phyloP scores from a whole-genome alignment of 2,888 invertebrate species.

The Glaucopsyche alexis region DNA sequence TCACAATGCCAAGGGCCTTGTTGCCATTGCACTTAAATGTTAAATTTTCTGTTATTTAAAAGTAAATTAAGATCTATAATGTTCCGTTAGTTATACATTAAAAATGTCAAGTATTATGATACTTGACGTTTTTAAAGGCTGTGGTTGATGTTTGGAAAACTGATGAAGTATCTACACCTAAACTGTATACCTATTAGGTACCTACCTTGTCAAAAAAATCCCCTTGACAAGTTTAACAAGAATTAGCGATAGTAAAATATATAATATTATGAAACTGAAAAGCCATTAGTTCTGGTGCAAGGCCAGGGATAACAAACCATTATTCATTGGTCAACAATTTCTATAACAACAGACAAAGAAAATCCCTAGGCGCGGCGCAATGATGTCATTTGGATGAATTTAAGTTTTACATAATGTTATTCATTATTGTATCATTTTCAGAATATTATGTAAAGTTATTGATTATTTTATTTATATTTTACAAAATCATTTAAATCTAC shows the following conservation, averaged over 20 bases:
- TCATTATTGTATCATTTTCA: not conserved
- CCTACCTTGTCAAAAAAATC: too few species aligned
- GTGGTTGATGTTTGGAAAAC: too few species aligned
- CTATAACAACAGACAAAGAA: slow-evolving; percentile 5
- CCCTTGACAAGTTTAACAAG: too few species aligned
- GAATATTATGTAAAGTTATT: not conserved
- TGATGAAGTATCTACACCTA: too few species aligned
- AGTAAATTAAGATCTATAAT: not conserved
- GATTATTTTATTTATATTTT: not conserved
- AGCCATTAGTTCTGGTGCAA: not conserved
- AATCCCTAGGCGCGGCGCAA: slow-evolving; percentile 14
- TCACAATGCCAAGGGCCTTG: slow-evolving; percentile 11
- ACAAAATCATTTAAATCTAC: not conserved
- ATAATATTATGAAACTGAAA: not conserved
- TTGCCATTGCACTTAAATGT: not conserved
- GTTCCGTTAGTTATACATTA: too few species aligned
- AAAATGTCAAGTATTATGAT: too few species aligned
- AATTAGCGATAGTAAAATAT: too few species aligned
- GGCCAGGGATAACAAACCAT: not conserved
- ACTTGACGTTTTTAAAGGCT: not conserved
- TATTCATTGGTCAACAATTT: slow-evolving; percentile 9
- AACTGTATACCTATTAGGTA: too few species aligned
- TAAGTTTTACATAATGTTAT: not conserved
- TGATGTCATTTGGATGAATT: slow-evolving; percentile 17
- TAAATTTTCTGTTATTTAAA: not conserved